Evolutionary conservation across 2,888 invertebrate species (phyloP).

Genomic region (Gnatocerus cornutus): DNA sequence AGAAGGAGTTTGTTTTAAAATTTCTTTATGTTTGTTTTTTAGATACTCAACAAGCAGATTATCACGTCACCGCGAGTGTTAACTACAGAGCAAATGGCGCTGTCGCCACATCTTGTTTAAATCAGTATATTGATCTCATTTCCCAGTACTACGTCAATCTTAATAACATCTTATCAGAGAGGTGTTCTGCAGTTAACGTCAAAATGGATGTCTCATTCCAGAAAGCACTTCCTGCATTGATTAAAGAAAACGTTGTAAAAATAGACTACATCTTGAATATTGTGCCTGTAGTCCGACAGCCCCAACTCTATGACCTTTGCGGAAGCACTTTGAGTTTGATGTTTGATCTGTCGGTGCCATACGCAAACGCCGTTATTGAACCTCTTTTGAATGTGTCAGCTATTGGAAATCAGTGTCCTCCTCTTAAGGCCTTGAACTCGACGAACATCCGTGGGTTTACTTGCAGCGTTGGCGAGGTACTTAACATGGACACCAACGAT

Average conservation of each 20-base stretch:
- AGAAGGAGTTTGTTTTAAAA: slow-evolving; percentile 6
- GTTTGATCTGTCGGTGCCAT: slow-evolving; percentile 94
- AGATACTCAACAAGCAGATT: slow-evolving; percentile 96
- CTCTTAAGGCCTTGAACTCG: slow-evolving; percentile 89
- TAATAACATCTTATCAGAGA: slow-evolving; percentile 88
- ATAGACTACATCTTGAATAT: slow-evolving; percentile 93
- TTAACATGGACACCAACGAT: slow-evolving; percentile 93
- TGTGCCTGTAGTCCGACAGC: slow-evolving; percentile 90
- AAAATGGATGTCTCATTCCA: slow-evolving; percentile 95
- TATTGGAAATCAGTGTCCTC: slow-evolving; percentile 94
- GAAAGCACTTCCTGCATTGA: slow-evolving; percentile 83
- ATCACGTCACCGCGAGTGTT: slow-evolving; percentile 90
- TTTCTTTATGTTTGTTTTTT: slow-evolving; percentile 44
- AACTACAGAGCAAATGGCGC: slow-evolving; percentile 93
- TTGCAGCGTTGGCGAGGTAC: slow-evolving; percentile 93
- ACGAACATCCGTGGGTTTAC: slow-evolving; percentile 92
- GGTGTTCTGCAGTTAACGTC: slow-evolving; percentile 95
- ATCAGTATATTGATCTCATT: slow-evolving; percentile 88
- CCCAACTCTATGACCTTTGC: slow-evolving; percentile 94
- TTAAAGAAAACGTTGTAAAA: slow-evolving; percentile 91
- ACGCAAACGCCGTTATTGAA: slow-evolving; percentile 92
- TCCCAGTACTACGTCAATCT: slow-evolving; percentile 86
- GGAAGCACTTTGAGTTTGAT: slow-evolving; percentile 94
- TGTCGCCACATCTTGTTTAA: slow-evolving; percentile 87
- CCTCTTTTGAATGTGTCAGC: slow-evolving; percentile 91